Conservation (phyloP, 2,797 vertebrate genomes). For the Pseudochaenichthys georgianus region DNA sequence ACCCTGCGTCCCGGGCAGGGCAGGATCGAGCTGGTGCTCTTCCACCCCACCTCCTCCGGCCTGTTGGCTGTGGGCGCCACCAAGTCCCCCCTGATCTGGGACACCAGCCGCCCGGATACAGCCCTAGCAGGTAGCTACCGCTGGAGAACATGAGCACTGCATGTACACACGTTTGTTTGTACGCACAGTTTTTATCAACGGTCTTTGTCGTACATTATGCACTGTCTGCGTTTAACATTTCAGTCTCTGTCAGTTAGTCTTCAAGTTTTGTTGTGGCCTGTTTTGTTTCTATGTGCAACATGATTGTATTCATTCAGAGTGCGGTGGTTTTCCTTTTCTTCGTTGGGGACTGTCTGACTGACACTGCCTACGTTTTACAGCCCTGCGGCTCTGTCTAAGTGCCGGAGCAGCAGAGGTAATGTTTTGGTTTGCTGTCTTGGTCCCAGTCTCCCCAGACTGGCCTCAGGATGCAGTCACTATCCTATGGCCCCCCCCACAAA, state of each 20-base stretch:
- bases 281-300: conserved; percentile 63
- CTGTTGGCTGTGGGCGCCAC: conserved; percentile 83
- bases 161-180: neutral
- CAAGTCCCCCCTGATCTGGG: conserved; percentile 87
- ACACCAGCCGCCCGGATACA: conserved; percentile 78
- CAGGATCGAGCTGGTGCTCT: conserved; percentile 86
- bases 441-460: conserved; percentile 67
- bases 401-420: conserved; percentile 85
- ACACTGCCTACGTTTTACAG: conserved; percentile 81
- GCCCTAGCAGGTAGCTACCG: conserved; percentile 87
- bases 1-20: conserved; percentile 79
- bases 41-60: conserved; percentile 90
- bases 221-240: conserved; percentile 58
- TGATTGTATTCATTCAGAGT: conserved; percentile 34
- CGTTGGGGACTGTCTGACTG: conserved; percentile 71
- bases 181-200: conserved; percentile 3
- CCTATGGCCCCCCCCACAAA: conserved; percentile 53
- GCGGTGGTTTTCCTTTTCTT: conserved; percentile 54
- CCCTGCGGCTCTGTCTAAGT: conserved; percentile 83
- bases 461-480: conserved; percentile 74
- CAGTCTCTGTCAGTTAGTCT: conserved; percentile 70
- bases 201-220: conserved; percentile 48
- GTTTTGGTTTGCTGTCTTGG: conserved; percentile 69
- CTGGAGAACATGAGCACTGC: neutral
- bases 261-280: conserved; percentile 50